Percentiles rank a stretch among this genome's conserved stretches.
Conservation (phyloP, 2,888 invertebrate genomes). For the Temnothorax ravouxi region DNA sequence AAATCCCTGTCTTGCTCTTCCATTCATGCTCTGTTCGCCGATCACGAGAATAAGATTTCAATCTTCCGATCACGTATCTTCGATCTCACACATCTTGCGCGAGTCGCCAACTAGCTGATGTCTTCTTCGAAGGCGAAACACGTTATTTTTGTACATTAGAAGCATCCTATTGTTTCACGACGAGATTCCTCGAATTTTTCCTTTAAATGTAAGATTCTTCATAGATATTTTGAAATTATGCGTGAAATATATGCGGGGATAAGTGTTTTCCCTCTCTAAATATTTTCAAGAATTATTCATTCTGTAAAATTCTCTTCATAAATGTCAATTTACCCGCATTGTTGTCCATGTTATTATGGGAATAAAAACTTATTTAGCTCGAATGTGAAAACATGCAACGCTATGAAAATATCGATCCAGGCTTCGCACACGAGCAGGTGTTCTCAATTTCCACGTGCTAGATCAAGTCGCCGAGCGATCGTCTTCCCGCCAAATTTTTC, state of each 20-base stretch:
- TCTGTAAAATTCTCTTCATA: not conserved
- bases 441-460: slow-evolving; percentile 70
- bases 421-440: slow-evolving; percentile 65
- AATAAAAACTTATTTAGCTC: not conserved
- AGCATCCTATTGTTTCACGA: not conserved
- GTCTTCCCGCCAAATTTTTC: slow-evolving; percentile 18
- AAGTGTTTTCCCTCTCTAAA: not conserved
- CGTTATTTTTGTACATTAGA: not conserved
- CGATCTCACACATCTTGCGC: slow-evolving; percentile 64
- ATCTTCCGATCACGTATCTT: slow-evolving; percentile 75
- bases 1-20: not conserved
- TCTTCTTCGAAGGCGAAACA: not conserved
- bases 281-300: slow-evolving; percentile 9
- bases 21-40: slow-evolving; percentile 58
- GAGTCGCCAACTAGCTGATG: not conserved
- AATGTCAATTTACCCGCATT: not conserved
- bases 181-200: not conserved
- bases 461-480: slow-evolving; percentile 30
- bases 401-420: slow-evolving; percentile 70
- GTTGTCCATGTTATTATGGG: not conserved
- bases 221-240: not conserved
- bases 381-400: slow-evolving; percentile 57
- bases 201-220: not conserved
- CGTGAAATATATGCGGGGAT: not conserved
- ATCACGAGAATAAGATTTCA: slow-evolving; percentile 67